These are phyloP conservation scores for Campoplex capitator DNA, from an alignment of 2,888 invertebrate species.

Conservation along the genomic window DNA sequence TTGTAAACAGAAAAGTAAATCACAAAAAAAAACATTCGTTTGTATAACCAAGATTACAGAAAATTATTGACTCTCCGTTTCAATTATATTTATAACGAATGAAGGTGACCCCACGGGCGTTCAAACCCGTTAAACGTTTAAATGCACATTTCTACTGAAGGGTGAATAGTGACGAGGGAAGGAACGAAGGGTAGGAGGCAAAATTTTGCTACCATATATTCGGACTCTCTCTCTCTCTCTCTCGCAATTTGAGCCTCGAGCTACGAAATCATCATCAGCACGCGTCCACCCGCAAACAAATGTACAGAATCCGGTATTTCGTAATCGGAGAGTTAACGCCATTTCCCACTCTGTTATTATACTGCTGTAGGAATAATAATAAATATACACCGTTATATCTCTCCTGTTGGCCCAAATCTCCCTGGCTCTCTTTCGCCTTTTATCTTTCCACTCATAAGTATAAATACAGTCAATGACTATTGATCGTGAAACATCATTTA, in stretches of 20 bases:
- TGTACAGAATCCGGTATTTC: slow-evolving; percentile 51
- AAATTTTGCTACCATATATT: slow-evolving; percentile 3
- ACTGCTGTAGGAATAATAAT: slow-evolving; percentile 29
- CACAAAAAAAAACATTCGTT: not conserved
- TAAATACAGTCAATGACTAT: too few relatives aligned
- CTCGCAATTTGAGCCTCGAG: slow-evolving; percentile 51
- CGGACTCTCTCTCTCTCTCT: not conserved
- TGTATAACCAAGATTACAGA: not conserved
- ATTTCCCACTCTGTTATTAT: slow-evolving; percentile 42
- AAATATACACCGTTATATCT: slow-evolving; percentile 27
- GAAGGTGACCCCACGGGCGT: slow-evolving; percentile 53
- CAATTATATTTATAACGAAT: slow-evolving; percentile 46
- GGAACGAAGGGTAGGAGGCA: slow-evolving; percentile 2
- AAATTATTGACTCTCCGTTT: slow-evolving; percentile 22
- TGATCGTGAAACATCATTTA: too few relatives aligned
- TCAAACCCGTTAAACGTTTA: slow-evolving; percentile 43
- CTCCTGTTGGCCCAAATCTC: slow-evolving; percentile 31
- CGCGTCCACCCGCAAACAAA: slow-evolving; percentile 62
- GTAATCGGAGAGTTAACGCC: slow-evolving; percentile 60
- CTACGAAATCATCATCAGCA: slow-evolving; percentile 54
- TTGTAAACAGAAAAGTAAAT: not conserved
- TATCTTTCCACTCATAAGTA: slow-evolving; percentile 4
- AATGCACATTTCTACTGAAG: slow-evolving; percentile 35
- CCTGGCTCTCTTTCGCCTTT: not conserved
- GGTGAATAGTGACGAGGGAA: not conserved